Base-by-base conservation (phyloP, 2,797 vertebrate genomes). In the Pampus argenteus region DNA sequence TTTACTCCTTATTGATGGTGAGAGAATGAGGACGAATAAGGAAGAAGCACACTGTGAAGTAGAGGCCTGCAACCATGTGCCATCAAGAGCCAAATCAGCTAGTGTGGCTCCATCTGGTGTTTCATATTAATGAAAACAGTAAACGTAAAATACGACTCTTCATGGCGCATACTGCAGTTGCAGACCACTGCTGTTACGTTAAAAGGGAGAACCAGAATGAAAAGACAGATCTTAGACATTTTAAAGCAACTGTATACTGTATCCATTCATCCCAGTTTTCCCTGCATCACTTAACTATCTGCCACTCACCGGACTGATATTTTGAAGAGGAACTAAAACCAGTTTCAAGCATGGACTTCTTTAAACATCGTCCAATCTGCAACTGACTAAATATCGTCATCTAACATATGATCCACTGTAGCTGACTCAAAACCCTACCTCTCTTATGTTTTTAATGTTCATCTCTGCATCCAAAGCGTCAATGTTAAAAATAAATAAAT, bases 1-100 rank as follows among this genome's bases (percentile, higher is more conserved):
- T 97, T 96, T 89, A 94, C 95, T 45, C 96, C 96, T 23, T 97
- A 97, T 92, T 97, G 92, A 96, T 67, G 80, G 22, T 57, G 66
- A 83, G 70, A 47, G 73, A 58, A 66, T 1, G 47, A 69, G 71
- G 61, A 82, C 17, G 72, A 84, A 85, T 88, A 86, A 81, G 89
- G 83, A 89, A 86, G 86, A 91, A 92, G 91, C 89, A 92, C 91
- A 93, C 91, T 92, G 91, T 92, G 90, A 92, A 85, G 69, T 50
- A 68, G 82, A 81, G 82, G 74, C 40, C 71, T 80, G 84, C 68
- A 74, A 65, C 78, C 42, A 50, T 11, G 74, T 74, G 69, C 71
- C 72, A 71, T 74, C 20, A 49, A 76, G 64, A 89, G 88, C 73
- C 72, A 71, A 74, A 80, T 25, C 64, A 62, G 63, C 76, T 72